phyloP scores from a whole-genome alignment of 1,140 invertebrate species.

The Drosophila mayri region DNA sequence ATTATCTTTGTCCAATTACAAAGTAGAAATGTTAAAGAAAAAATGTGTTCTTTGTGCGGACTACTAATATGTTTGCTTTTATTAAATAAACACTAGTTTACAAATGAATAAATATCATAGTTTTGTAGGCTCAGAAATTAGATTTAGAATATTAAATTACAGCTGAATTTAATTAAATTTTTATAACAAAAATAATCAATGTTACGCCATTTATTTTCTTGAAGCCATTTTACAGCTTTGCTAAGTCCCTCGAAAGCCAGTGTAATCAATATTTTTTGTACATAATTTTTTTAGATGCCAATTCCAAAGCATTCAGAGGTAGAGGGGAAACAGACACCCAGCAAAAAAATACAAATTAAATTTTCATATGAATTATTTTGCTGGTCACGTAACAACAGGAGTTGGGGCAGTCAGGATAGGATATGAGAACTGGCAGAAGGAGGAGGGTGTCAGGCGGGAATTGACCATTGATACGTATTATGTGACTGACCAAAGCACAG shows the following conservation, averaged over 20 bases:
- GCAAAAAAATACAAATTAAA: conserved; percentile 73
- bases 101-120: background rate
- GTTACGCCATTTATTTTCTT: too few relatives aligned
- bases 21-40: conserved; percentile 4
- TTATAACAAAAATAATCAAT: too few relatives aligned
- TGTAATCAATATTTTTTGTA: conserved; percentile 27
- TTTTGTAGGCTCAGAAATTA: background rate
- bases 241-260: background rate
- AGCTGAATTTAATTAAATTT: too few relatives aligned
- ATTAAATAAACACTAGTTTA: background rate
- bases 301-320: conserved; percentile 13
- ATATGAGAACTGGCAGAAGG: conserved; percentile 8
- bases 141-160: background rate
- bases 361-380: conserved; percentile 82
- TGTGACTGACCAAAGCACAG: conserved; percentile 65
- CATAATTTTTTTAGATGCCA: conserved; percentile 17
- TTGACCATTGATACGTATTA: conserved; percentile 80
- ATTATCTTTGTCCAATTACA: conserved; percentile 12
- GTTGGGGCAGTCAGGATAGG: background rate
- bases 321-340: conserved; percentile 4
- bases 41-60: conserved; percentile 4
- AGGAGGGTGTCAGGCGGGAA: conserved; percentile 21
- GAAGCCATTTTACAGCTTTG: too few relatives aligned
- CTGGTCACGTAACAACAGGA: conserved; percentile 67
- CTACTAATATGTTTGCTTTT: background rate